A percentile compares a stretch with the other conserved stretches of the same genome.
phyloP scores from a whole-genome alignment of 2,113 vertebrate species.

The Alouatta palliata region DNA sequence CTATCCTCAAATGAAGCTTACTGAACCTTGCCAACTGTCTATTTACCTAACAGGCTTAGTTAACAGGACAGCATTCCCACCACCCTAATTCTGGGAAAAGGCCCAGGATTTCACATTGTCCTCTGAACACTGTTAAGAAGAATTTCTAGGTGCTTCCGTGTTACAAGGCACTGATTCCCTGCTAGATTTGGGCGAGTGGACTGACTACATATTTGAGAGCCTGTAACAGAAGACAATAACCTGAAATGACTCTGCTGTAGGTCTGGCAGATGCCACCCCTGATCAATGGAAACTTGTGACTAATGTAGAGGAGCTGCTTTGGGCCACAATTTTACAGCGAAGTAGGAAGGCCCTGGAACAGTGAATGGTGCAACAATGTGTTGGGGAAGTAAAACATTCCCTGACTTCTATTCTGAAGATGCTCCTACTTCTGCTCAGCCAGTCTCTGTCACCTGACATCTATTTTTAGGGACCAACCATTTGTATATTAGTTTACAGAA shows the following conservation, averaged over 20 bases:
- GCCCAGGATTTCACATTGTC: background rate
- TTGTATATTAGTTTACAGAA: slow-evolving; percentile 51
- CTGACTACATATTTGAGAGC: background rate
- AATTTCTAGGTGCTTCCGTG: slow-evolving; percentile 7
- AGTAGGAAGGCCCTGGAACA: background rate
- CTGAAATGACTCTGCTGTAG: background rate
- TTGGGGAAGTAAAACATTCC: slow-evolving; percentile 19
- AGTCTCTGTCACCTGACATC: slow-evolving; percentile 52
- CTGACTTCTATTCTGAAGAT: slow-evolving; percentile 28
- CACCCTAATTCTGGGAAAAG: background rate
- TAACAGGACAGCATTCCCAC: background rate
- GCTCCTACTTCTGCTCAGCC: background rate
- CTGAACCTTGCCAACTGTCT: background rate
- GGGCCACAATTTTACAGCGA: background rate
- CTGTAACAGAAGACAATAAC: background rate
- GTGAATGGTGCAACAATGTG: background rate
- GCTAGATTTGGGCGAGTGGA: background rate
- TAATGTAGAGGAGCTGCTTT: background rate
- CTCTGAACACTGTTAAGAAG: background rate
- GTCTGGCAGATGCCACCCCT: background rate
- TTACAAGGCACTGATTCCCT: background rate
- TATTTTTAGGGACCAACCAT: slow-evolving; percentile 52
- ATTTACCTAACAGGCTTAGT: background rate
- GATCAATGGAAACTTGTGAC: background rate
- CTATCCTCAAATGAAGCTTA: background rate